These are phyloP conservation scores for Heterotilapia buettikoferi DNA, from an alignment of 2,113 vertebrate species.

Conservation along the genomic window DNA sequence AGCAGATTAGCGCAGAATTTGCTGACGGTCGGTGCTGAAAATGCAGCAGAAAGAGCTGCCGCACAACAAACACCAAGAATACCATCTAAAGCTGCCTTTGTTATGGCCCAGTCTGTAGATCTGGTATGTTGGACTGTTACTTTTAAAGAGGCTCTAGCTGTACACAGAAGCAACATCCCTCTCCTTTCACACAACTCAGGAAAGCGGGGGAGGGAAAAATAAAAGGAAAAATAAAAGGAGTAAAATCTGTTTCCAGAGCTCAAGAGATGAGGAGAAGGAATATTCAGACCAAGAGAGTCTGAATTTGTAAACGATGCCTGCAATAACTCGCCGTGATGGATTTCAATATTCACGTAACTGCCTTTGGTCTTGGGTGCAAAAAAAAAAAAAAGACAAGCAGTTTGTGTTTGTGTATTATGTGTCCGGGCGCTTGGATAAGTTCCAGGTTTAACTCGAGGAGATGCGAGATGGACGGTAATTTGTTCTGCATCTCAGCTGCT, in stretches of 20 bases:
- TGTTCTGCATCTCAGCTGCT: slow-evolving; percentile 29
- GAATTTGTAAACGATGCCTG: neutral
- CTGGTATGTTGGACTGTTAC: slow-evolving; percentile 8
- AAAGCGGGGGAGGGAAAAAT: neutral
- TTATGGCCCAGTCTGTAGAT: neutral
- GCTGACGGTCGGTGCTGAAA: slow-evolving; percentile 8
- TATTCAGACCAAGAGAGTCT: neutral
- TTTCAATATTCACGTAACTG: neutral
- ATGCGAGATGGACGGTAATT: slow-evolving; percentile 28
- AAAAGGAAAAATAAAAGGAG: neutral
- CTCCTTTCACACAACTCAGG: neutral
- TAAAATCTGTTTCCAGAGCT: neutral
- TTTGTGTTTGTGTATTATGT: neutral
- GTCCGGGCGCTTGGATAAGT: neutral
- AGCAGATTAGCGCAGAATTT: slow-evolving; percentile 29
- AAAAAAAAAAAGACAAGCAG: neutral
- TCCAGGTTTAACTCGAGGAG: slow-evolving; percentile 9
- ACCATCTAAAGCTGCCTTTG: slow-evolving; percentile 13
- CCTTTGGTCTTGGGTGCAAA: neutral
- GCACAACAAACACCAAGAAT: slow-evolving; percentile 16
- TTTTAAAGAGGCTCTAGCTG: neutral
- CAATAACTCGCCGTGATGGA: neutral
- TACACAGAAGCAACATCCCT: neutral
- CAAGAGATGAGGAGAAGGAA: neutral
- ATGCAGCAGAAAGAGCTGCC: neutral